These are phyloP conservation scores for Oncorhynchus masou DNA, from an alignment of 2,113 vertebrate genomes.

Conservation along the genomic window DNA sequence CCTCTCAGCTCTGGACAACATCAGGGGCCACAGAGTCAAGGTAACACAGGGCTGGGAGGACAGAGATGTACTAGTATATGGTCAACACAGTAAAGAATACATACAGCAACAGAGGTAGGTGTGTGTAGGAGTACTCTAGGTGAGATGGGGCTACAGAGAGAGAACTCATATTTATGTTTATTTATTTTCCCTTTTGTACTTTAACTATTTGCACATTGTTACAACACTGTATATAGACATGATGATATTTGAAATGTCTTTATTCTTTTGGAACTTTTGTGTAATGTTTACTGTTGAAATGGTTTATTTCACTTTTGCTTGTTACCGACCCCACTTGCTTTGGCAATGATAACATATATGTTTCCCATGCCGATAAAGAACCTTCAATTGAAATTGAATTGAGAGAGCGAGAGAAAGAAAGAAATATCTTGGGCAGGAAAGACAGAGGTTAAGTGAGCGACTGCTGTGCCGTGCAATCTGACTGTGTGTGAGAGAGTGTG, in stretches of 20 bases:
- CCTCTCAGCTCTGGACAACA: conserved; percentile 78
- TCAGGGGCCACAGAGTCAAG: conserved; percentile 55
- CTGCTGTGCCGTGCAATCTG: background rate
- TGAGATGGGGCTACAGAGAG: background rate
- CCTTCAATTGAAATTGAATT: no score
- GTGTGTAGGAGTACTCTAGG: background rate
- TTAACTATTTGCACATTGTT: no score
- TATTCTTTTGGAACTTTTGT: no score
- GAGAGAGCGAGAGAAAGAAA: no score
- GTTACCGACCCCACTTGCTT: no score
- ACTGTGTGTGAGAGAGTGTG: conserved; percentile 7
- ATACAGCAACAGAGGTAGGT: background rate
- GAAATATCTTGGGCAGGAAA: background rate
- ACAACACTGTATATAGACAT: no score
- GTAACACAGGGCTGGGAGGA: conserved; percentile 34
- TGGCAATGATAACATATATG: no score
- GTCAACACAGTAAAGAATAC: background rate
- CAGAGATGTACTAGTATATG: background rate
- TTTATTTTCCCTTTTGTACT: no score
- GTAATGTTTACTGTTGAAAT: no score
- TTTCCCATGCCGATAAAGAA: no score
- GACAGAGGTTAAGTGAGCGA: conserved; percentile 2
- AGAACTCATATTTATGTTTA: background rate
- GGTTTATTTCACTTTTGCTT: no score
- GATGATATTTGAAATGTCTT: no score